phyloP scores from a whole-genome alignment of 2,888 invertebrate species.

The Julus scandinavius region DNA sequence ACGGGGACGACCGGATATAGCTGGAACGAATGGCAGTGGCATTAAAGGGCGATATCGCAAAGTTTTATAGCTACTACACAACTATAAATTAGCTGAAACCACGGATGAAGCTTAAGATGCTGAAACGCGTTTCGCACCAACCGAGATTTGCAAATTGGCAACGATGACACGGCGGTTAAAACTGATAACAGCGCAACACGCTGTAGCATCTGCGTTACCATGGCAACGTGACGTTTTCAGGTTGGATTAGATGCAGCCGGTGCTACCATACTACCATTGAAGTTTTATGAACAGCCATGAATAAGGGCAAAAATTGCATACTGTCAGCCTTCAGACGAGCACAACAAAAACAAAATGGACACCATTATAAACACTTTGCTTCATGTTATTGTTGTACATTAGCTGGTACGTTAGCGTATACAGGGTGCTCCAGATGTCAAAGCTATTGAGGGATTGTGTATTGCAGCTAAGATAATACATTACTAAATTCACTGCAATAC shows the following conservation, averaged over 20 bases:
- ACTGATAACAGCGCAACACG: neutral
- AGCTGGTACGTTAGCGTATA: too few relatives aligned
- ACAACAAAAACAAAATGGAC: too few relatives aligned
- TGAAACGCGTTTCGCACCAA: neutral
- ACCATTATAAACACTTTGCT: too few relatives aligned
- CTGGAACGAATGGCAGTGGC: neutral
- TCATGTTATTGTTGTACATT: too few relatives aligned
- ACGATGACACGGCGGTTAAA: neutral
- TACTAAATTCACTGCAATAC: too few relatives aligned
- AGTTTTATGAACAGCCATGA: neutral
- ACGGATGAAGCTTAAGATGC: neutral
- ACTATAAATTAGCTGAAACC: constrained; percentile 8
- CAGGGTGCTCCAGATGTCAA: too few relatives aligned
- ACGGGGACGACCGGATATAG: constrained; percentile 1
- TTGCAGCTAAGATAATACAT: too few relatives aligned
- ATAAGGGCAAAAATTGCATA: too few relatives aligned
- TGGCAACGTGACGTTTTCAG: neutral
- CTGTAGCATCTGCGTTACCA: too few relatives aligned
- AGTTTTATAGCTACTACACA: neutral
- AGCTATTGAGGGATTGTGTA: too few relatives aligned
- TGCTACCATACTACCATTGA: neutral
- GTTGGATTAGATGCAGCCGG: neutral
- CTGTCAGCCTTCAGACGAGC: too few relatives aligned
- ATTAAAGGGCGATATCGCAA: neutral
- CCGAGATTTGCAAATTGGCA: constrained; percentile 11